These are phyloP conservation scores for Lepidocolaptes lacrymiger DNA, from an alignment of 2,797 vertebrate species.

Conservation along the genomic window DNA sequence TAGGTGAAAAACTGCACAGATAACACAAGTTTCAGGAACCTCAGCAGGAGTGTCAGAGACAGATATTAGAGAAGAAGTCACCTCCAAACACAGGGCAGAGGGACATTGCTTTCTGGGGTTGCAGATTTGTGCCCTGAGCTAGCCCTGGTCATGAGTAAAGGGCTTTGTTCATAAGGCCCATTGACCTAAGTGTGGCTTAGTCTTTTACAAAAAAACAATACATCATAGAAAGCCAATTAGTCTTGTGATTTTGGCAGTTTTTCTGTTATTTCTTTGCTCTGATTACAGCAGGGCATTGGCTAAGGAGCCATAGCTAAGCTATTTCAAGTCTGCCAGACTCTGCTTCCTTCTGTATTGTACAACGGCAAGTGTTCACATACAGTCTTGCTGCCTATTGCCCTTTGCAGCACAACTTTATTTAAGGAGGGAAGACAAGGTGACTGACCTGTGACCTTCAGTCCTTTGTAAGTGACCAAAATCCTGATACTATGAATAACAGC, in stretches of 20 bases:
- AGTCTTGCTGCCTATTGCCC: not conserved
- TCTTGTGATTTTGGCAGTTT: not conserved
- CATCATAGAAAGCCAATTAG: not conserved
- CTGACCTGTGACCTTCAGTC: not conserved
- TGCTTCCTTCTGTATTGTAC: not conserved
- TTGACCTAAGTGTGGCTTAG: not conserved
- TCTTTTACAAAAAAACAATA: constrained; percentile 1
- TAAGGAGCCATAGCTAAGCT: not conserved
- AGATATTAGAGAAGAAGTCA: not conserved
- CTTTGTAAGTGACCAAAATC: not conserved
- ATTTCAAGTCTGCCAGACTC: not conserved
- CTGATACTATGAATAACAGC: not conserved
- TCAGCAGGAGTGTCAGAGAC: not conserved
- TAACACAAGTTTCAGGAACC: not conserved
- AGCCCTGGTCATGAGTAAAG: not conserved
- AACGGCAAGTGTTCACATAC: not conserved
- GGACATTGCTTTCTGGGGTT: not conserved
- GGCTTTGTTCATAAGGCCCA: not conserved
- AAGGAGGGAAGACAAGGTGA: not conserved
- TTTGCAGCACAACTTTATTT: not conserved
- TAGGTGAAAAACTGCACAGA: accelerated
- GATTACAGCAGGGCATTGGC: not conserved
- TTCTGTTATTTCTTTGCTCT: not conserved
- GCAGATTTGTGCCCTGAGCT: not conserved
- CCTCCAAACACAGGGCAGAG: not conserved